Conservation (phyloP, 2,797 vertebrate species). For the Anguilla marmorata region DNA sequence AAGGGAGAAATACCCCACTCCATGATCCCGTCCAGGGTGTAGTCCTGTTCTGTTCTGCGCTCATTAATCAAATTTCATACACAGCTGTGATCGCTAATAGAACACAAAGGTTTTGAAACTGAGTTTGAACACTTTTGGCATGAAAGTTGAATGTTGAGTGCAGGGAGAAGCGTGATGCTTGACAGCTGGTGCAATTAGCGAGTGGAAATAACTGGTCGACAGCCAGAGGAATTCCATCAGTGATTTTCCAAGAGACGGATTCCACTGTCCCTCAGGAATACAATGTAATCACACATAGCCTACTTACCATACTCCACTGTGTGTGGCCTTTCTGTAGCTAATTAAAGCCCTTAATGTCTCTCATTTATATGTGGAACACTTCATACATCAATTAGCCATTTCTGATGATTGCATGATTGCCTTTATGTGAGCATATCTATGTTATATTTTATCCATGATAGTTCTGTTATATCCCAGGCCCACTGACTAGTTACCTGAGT, state of each 20-base stretch:
- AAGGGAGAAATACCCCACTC: not conserved
- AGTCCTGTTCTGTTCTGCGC: not conserved
- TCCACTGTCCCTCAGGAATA: not conserved
- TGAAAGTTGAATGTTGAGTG: not conserved
- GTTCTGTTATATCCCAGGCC: not conserved
- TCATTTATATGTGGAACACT: not conserved
- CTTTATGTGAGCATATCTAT: not conserved
- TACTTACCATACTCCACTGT: not conserved
- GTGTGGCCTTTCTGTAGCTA: not conserved
- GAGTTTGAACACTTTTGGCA: not conserved
- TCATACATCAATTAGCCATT: not conserved
- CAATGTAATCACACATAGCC: not conserved
- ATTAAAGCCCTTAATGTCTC: not conserved
- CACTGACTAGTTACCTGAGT: conserved; percentile 61
- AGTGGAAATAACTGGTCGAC: too few relatives aligned
- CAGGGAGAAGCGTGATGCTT: not conserved
- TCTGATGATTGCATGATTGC: not conserved
- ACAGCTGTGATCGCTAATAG: not conserved
- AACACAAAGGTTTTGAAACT: not conserved
- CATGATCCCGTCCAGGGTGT: too few relatives aligned
- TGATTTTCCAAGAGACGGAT: not conserved
- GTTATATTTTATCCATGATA: not conserved
- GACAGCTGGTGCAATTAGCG: too few relatives aligned
- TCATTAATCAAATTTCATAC: not conserved
- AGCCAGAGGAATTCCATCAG: not conserved